Percentiles rank a stretch among this genome's conserved stretches.
Evolutionary conservation across 2,797 vertebrate species (phyloP).

Genomic region (Diceros bicornis): DNA sequence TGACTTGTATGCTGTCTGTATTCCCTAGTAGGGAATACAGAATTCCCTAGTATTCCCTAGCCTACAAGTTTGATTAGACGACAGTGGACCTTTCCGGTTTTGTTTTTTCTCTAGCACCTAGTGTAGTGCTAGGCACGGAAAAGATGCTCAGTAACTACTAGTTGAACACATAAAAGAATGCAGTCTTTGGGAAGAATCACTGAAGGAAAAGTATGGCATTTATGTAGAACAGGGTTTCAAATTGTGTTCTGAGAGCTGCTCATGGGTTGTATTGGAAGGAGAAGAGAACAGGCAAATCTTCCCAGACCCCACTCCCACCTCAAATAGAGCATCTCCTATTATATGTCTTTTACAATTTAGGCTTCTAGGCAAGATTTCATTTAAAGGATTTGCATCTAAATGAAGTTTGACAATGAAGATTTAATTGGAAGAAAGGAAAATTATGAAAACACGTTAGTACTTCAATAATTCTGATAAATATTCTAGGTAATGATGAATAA

Average conservation of each 20-base stretch:
- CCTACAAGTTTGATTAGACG: background rate
- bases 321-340: background rate
- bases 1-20: background rate
- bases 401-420: slow-evolving; percentile 8
- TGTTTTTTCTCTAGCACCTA: background rate
- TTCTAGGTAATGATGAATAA: background rate
- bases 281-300: background rate
- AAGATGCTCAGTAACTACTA: background rate
- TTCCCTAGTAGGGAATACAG: too few relatives aligned
- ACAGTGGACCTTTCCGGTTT: background rate
- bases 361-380: background rate
- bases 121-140: background rate
- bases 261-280: rapidly evolving
- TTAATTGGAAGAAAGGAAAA: background rate
- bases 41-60: too few relatives aligned
- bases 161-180: too few relatives aligned
- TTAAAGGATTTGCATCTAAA: slow-evolving; percentile 46
- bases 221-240: background rate
- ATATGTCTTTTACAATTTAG: background rate
- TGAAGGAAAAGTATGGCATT: background rate
- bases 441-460: slow-evolving; percentile 38
- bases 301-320: too few relatives aligned
- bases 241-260: background rate
- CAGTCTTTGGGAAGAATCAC: background rate
- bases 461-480: slow-evolving; percentile 44